phyloP scores from a whole-genome alignment of 2,113 vertebrate genomes.

The Chitala chitala region DNA sequence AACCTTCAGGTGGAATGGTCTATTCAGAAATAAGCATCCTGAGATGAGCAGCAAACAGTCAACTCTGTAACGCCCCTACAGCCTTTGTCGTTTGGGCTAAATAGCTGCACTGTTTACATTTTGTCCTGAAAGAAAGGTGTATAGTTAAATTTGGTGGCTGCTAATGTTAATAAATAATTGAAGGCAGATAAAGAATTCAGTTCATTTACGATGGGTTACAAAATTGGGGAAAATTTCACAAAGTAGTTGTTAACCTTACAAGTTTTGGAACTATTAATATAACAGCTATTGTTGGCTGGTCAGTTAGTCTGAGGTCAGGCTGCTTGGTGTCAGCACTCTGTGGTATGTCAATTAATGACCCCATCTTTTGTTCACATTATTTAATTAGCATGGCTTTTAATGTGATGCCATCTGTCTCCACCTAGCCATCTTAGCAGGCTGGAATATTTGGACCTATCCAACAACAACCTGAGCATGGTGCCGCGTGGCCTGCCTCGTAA shows the following conservation, averaged over 20 bases:
- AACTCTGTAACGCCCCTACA: no score
- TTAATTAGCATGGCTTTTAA: not conserved
- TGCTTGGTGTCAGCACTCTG: not conserved
- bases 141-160: no score
- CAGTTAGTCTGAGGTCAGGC: not conserved
- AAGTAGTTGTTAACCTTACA: no score
- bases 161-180: no score
- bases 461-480: conserved; percentile 86
- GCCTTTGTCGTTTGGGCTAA: no score
- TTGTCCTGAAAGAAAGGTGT: no score
- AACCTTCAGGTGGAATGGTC: conserved; percentile 78
- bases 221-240: no score
- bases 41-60: no score
- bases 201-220: no score
- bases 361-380: not conserved
- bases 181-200: no score
- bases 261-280: no score
- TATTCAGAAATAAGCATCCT: not conserved
- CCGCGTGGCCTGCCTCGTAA: conserved; percentile 84
- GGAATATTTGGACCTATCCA: conserved; percentile 92
- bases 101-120: no score
- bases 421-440: conserved; percentile 81
- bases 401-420: conserved; percentile 16
- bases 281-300: not conserved
- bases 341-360: not conserved